phyloP scores from a whole-genome alignment of 2,888 invertebrate genomes.

The Laspeyria flexula region DNA sequence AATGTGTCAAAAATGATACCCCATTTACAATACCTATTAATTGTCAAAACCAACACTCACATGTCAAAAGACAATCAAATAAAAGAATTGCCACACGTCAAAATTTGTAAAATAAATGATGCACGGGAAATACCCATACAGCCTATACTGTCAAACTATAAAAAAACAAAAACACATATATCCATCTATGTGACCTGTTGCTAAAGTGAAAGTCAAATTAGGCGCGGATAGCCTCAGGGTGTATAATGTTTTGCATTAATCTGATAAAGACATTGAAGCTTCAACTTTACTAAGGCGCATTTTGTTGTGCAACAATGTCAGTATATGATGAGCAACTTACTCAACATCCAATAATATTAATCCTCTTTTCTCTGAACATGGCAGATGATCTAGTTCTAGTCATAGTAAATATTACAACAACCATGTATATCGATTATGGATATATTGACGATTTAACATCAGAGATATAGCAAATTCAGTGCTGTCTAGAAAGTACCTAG shows the following conservation, averaged over 20 bases:
- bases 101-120: neutral
- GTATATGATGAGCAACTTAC: neutral
- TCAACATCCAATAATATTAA: too few species aligned
- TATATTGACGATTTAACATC: too few species aligned
- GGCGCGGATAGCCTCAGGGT: constrained; percentile 22
- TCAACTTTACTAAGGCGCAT: neutral
- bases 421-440: too few species aligned
- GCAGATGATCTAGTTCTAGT: too few species aligned
- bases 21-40: neutral
- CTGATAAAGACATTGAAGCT: constrained; percentile 14
- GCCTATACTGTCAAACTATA: constrained; percentile 4
- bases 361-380: too few species aligned
- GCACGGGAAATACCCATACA: neutral
- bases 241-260: constrained; percentile 23
- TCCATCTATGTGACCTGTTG: constrained; percentile 11
- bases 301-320: neutral
- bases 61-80: neutral
- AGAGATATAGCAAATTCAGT: too few species aligned
- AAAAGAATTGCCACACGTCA: neutral
- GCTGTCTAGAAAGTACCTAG: too few species aligned
- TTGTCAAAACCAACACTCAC: neutral
- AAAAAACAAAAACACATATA: constrained; percentile 10
- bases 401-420: too few species aligned
- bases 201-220: constrained; percentile 36
- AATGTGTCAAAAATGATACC: neutral